Conservation (phyloP, 2,113 vertebrate species). For the Miniopterus natalensis region DNA sequence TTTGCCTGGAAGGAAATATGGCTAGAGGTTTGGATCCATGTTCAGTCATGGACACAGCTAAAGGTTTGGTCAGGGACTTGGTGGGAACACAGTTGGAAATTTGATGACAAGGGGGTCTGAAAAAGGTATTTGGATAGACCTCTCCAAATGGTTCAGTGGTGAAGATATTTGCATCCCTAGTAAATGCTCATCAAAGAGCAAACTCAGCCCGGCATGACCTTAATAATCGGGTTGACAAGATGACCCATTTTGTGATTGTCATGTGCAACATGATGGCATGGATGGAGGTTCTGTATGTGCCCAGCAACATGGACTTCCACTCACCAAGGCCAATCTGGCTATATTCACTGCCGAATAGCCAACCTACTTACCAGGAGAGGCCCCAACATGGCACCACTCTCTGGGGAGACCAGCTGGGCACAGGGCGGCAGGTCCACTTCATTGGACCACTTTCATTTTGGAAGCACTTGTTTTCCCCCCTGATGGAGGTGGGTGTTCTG, state of each 20-base stretch:
- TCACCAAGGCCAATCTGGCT: not conserved
- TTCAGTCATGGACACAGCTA: not conserved
- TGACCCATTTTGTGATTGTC: not conserved
- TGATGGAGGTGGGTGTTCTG: not conserved
- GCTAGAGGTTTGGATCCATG: not conserved
- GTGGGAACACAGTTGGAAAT: not conserved
- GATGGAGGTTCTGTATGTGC: not conserved
- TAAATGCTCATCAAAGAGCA: not conserved
- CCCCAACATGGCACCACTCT: not conserved
- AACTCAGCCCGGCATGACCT: not conserved
- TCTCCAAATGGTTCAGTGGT: not conserved
- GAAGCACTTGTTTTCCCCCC: not conserved
- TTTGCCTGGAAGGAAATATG: not conserved
- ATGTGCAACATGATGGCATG: rapidly evolving
- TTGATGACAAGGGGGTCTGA: not conserved
- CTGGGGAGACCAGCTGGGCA: no score
- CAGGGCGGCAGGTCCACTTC: not conserved
- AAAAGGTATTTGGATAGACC: not conserved
- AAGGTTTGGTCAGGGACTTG: not conserved
- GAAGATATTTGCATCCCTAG: not conserved
- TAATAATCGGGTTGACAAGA: not conserved
- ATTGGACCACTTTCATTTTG: not conserved
- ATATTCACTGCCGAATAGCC: not conserved
- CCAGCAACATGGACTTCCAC: not conserved
- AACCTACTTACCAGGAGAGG: not conserved